Evolutionary conservation across 2,888 invertebrate species (phyloP), one percentile per base, ranked within the genome.

Genomic region (Sialis fuliginosa): DNA sequence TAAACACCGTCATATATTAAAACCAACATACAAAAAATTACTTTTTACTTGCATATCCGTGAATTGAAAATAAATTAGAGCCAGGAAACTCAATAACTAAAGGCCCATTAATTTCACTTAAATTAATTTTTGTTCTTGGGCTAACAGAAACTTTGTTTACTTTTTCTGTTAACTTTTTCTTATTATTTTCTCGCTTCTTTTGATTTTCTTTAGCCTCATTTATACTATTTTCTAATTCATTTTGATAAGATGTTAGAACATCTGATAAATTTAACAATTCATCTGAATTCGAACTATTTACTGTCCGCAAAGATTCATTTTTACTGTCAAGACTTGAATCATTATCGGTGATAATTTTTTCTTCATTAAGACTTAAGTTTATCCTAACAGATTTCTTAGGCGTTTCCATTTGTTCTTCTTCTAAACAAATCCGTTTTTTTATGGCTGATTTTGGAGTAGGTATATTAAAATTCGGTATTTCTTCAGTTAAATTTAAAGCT

Each of bases 181-280:
- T 22, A 22, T 37, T 37, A 5, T 37, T 12, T 12, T 42, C 30
- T 42, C 30, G 6, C 6, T 13, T 9, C 7, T 32, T 44, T 42
- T 42, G 31, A 42, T 46, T 22, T 13, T 22, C 39, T 52, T 63
- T 62, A 1, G 53, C 53, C 48, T 63, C 62, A 47, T 66, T 65
- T 7, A 65, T 58, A 45, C 62, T 60, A 48, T 66, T 66, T 52
- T 66, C 66, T 9, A 65, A 57, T 51, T 65, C 60, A 0, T 62
- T 62, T 52, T 66, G 61, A 48, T 52, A 63, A 8, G 48, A 53
- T 37, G 65, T 64, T 5, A 65, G 52, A 4, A 54, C 57, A 40
- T 58, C 55, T 2, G 59, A 53, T 6, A 64, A 31, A 12, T 42
- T 42, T 9, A n/a, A 6, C 12, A 30, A 13, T 12, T 42, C 42